These are phyloP conservation scores for Lepidonotus clava DNA, from an alignment of 2,888 invertebrate genomes.

Conservation along the genomic window DNA sequence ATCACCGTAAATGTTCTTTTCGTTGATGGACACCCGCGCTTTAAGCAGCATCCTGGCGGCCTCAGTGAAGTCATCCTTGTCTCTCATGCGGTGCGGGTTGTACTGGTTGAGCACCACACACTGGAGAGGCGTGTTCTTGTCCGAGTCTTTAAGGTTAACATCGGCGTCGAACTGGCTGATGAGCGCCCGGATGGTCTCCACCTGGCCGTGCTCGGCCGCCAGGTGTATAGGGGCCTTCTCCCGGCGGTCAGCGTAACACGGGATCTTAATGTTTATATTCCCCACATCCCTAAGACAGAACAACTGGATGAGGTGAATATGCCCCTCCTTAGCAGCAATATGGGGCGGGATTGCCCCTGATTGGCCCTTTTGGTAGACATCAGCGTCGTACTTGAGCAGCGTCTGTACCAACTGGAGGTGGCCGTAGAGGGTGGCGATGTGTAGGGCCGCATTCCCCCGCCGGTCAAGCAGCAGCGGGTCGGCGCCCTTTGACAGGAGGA, in stretches of 20 bases:
- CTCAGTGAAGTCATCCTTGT: slow-evolving; percentile 67
- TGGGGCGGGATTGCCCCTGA: slow-evolving; percentile 65
- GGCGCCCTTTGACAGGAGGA: slow-evolving; percentile 67
- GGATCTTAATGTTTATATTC: slow-evolving; percentile 66
- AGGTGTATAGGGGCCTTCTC: slow-evolving; percentile 67
- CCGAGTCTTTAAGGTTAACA: slow-evolving; percentile 66
- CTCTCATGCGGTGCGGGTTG: slow-evolving; percentile 65
- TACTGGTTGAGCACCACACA: slow-evolving; percentile 65
- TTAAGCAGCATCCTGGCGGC: slow-evolving; percentile 65
- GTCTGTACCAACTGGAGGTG: slow-evolving; percentile 65
- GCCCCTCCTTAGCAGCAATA: slow-evolving; percentile 69
- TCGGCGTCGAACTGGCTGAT: slow-evolving; percentile 67
- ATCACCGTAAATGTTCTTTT: slow-evolving; percentile 65
- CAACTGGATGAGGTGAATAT: slow-evolving; percentile 67
- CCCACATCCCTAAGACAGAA: slow-evolving; percentile 64
- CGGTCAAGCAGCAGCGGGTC: slow-evolving; percentile 64
- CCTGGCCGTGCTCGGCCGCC: slow-evolving; percentile 66
- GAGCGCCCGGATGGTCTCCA: slow-evolving; percentile 62
- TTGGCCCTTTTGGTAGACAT: slow-evolving; percentile 67
- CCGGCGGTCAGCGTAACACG: slow-evolving; percentile 65
- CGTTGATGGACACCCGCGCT: slow-evolving; percentile 63
- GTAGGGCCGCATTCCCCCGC: slow-evolving; percentile 66
- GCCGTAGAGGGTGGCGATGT: slow-evolving; percentile 67
- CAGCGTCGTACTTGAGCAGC: slow-evolving; percentile 66
- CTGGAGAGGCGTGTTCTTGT: slow-evolving; percentile 67